Evolutionary conservation across 2,113 vertebrate species (phyloP), one percentile per base, ranked within the genome.

Genomic region (Amblyopsis rosae): DNA sequence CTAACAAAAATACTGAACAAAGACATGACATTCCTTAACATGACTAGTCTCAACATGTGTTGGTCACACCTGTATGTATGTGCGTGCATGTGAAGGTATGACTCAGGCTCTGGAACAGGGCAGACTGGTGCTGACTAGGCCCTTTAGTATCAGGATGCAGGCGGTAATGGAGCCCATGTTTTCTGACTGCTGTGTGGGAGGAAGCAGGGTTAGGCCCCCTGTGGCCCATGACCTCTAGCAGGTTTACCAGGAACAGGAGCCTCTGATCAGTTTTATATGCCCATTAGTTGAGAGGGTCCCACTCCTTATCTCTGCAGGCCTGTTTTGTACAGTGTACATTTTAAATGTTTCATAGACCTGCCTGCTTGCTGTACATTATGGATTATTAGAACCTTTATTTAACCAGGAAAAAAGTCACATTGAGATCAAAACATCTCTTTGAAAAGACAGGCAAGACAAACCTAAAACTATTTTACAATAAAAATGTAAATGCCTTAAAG

Each of bases 241-340:
- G 88, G 85, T 90, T 89, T 87, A 87, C 88, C 85, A 69, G 73
- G 80, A 89, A 71, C 49, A 61, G 3, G 60, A 82, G 79, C 72
- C 70, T 89, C 68, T 85, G 83, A 89, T 85, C 54, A 81, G 19
- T 72, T 85, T 85, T 76, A 79, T 77, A n/a, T 46, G 77, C 49
- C 72, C 51, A 35, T 79, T 82, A 55, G 6, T 74, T n/a, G 61
- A 60, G 41, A 78, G 68, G 65, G 56, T 45, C 45, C 46, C 13
- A 16, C 17, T 78, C 67, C 61, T 77, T 56, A 53, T 80, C 86
- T 4, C 86, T 84, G 82, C 85, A 72, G 70, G 84, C 56, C 13
- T 33, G 62, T 62, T 57, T 70, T 58, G 13, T 61, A 53, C 58
- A 68, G 69, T 51, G 57, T 76, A 65, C 75, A 82, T 19, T 26